A percentile compares a stretch with the other conserved stretches of the same genome.
These are phyloP conservation scores for Zeugodacus cucurbitae DNA, from an alignment of 1,140 invertebrate species.

Conservation along the genomic window DNA sequence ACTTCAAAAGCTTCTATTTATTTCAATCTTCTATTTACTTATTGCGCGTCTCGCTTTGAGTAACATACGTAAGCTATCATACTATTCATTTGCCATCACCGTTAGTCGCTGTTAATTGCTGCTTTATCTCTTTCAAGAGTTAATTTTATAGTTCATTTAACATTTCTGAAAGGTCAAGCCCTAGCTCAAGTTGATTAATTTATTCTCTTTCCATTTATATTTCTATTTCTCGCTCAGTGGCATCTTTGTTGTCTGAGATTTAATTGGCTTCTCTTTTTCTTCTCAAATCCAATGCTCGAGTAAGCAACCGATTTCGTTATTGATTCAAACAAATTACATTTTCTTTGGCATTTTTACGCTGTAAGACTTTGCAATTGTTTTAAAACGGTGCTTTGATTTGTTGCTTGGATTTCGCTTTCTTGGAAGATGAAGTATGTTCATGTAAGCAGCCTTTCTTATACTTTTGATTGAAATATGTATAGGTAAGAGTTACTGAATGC, in stretches of 20 bases:
- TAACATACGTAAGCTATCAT: not conserved
- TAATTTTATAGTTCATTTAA: slow-evolving; percentile 9
- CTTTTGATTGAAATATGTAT: too few relatives aligned
- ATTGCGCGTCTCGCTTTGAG: not conserved
- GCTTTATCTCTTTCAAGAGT: not conserved
- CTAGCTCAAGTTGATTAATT: not conserved
- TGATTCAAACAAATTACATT: not conserved
- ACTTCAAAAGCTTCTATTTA: too few relatives aligned
- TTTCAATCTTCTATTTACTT: not conserved
- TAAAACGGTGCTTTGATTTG: too few relatives aligned
- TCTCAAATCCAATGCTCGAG: not conserved
- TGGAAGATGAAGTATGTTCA: too few relatives aligned
- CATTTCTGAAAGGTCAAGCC: not conserved
- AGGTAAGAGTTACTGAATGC: too few relatives aligned
- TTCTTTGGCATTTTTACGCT: not conserved
- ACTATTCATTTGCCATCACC: not conserved
- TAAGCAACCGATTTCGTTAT: not conserved
- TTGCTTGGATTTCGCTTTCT: too few relatives aligned
- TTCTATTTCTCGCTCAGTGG: not conserved
- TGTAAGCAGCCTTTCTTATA: too few relatives aligned
- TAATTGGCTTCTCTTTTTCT: not conserved
- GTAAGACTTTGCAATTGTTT: too few relatives aligned
- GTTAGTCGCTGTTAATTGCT: not conserved
- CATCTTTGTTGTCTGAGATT: not conserved
- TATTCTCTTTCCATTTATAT: not conserved